Base-by-base conservation (phyloP, 2,113 vertebrate genomes). In the Callipepla californica region DNA sequence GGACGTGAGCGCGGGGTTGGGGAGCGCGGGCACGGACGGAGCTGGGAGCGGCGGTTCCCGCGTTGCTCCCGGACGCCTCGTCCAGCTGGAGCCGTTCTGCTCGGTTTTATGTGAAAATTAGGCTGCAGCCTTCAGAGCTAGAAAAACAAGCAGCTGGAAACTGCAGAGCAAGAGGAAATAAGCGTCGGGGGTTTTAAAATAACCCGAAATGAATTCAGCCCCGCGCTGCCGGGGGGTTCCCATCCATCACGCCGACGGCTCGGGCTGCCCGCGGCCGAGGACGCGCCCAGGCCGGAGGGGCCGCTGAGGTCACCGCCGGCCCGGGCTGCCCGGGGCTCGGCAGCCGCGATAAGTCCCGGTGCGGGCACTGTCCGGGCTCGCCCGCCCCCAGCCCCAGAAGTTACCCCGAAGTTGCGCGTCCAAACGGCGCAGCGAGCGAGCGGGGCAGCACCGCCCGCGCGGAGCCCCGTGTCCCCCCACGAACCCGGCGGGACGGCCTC, bases 351-450 rank as follows among this genome's bases (percentile, higher is more conserved):
- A 26, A 66, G 20, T 75, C 78, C 26, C 22, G 16, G 11, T 11
- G 42, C 28, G 25, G 42, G 38, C 44, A 10, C 4, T 17, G 70
- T 34, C 77, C 59, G 19, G 25, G 55, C 25, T 50, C 30, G 6
- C 87, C 8, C 34, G 23, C 23, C 11, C 53, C 55, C 42, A 13
- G 36, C 80, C 91, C 65, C 76, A 80, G 83, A 95, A 95, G 66
- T 95, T 95, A 88, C 58, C 66, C 91, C 84, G 70, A 95, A 95
- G 87, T 95, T 95, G 59, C 38, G 75, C 84, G 47, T 53, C 74
- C 14, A 65, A 75, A 0, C 59, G 38, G 48, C 73, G 44, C 62
- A 2, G 11, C 23, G 38, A 50, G 62, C 28, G 0, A 14, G 34
- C 45, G 28, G 50, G 25, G 50, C 50, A 51, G 50, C 50, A 13